Conservation (phyloP, 2,113 vertebrate genomes). For the Calidris pygmaea region DNA sequence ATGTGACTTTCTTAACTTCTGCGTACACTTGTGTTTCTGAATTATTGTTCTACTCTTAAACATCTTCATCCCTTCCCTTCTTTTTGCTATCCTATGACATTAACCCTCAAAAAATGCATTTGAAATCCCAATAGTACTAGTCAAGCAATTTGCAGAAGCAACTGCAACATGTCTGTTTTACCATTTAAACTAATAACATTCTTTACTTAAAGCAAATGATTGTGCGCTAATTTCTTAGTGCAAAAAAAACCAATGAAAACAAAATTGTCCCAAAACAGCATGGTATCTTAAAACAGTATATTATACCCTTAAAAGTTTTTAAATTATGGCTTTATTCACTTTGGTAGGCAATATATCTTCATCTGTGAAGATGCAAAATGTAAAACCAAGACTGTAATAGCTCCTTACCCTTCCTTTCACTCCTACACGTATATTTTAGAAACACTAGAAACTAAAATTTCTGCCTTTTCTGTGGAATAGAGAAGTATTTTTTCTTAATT, state of each 20-base stretch:
- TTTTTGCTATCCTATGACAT: neutral
- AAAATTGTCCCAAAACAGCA: neutral
- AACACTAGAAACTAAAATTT: slow-evolving; percentile 58
- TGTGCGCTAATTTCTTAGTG: neutral
- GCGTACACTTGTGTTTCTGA: neutral
- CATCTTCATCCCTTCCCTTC: neutral
- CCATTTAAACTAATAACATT: neutral
- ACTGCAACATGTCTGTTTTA: neutral
- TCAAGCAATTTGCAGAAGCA: neutral
- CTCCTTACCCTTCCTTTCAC: slow-evolving; percentile 22
- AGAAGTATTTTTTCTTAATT: slow-evolving; percentile 54
- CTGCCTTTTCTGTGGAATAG: slow-evolving; percentile 44
- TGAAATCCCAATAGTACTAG: neutral
- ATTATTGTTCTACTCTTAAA: neutral
- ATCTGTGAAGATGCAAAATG: slow-evolving; percentile 61
- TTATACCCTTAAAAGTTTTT: slow-evolving; percentile 37
- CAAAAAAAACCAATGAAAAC: neutral
- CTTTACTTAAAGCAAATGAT: slow-evolving; percentile 20
- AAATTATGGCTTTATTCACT: slow-evolving; percentile 61
- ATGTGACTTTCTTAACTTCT: neutral
- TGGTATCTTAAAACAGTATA: neutral
- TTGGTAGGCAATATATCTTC: slow-evolving; percentile 46
- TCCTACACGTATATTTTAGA: slow-evolving; percentile 60
- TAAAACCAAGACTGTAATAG: slow-evolving; percentile 63
- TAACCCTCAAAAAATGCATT: neutral